Evolutionary conservation across 2,113 vertebrate genomes (phyloP).

Genomic region (Sarotherodon lohbergeri): DNA sequence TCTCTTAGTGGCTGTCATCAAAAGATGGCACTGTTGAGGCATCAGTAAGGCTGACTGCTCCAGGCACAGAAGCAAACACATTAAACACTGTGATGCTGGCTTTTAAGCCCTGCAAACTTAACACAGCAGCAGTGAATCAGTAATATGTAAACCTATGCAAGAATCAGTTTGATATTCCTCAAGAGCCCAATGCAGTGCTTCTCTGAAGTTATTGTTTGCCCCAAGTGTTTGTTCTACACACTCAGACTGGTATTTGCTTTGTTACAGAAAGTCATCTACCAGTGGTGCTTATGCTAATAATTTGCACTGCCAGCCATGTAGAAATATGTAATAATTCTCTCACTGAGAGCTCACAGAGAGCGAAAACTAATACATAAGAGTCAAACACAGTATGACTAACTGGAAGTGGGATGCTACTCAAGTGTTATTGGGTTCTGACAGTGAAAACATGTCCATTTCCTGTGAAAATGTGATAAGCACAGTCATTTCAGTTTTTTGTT

Average conservation of each 20-base stretch:
- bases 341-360: constrained; percentile 49
- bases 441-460: constrained; percentile 3
- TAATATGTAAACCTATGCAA: constrained; percentile 38
- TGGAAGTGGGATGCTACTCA: constrained; percentile 29
- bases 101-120: constrained; percentile 14
- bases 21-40: constrained; percentile 73
- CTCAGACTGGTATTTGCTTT: constrained; percentile 42
- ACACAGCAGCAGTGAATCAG: constrained; percentile 10
- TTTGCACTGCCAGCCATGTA: constrained; percentile 59
- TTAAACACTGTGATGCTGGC: neutral
- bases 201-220: constrained; percentile 39
- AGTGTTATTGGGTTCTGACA: constrained; percentile 24
- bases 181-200: constrained; percentile 6
- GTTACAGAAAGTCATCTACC: constrained; percentile 50
- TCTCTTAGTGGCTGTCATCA: constrained; percentile 8
- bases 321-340: constrained; percentile 65
- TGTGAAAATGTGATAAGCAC: neutral
- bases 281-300: constrained; percentile 43
- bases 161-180: constrained; percentile 29
- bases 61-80: neutral
- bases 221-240: constrained; percentile 45
- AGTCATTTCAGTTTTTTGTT: neutral
- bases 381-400: constrained; percentile 58
- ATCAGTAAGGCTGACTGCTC: constrained; percentile 10
- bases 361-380: constrained; percentile 38